A percentile compares a stretch with the other conserved stretches of the same genome.
Conservation (phyloP, 2,888 invertebrate genomes). For the Rhagonycha fulva region DNA sequence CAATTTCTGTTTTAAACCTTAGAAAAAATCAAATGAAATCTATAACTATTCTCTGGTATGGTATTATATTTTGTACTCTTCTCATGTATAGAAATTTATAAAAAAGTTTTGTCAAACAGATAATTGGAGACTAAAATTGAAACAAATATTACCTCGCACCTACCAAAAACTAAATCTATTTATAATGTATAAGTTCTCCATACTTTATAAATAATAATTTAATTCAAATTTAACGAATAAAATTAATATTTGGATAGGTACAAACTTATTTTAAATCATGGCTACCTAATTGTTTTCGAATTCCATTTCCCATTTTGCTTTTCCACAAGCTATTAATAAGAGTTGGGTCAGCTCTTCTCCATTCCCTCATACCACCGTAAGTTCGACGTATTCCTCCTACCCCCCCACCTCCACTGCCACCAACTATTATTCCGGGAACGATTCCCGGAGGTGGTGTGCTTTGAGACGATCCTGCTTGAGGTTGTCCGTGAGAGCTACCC, state of each 20-base stretch:
- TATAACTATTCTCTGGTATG: background rate
- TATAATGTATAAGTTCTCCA: background rate
- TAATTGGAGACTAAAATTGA: background rate
- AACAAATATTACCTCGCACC: background rate
- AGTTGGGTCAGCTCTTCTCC: conserved; percentile 73
- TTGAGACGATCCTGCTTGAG: conserved; percentile 52
- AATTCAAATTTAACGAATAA: background rate
- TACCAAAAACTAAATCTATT: background rate
- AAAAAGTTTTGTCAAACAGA: no score
- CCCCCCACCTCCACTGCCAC: conserved; percentile 53
- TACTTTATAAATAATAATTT: background rate
- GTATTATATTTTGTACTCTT: no score
- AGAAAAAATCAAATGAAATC: background rate
- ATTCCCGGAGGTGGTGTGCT: conserved; percentile 58
- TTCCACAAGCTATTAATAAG: conserved; percentile 75
- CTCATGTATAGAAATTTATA: no score
- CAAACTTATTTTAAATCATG: background rate
- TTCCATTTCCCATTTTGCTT: conserved; percentile 74
- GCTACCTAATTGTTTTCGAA: conserved; percentile 67
- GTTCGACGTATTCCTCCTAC: conserved; percentile 65
- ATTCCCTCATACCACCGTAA: conserved; percentile 67
- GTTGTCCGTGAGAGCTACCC: conserved; percentile 62
- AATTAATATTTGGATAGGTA: background rate
- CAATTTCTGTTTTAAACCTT: background rate
- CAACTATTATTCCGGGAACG: conserved; percentile 58